Evolutionary conservation across 1,140 invertebrate genomes (phyloP), one percentile per base, ranked within the genome.

Genomic region (Polypedilum pembai): DNA sequence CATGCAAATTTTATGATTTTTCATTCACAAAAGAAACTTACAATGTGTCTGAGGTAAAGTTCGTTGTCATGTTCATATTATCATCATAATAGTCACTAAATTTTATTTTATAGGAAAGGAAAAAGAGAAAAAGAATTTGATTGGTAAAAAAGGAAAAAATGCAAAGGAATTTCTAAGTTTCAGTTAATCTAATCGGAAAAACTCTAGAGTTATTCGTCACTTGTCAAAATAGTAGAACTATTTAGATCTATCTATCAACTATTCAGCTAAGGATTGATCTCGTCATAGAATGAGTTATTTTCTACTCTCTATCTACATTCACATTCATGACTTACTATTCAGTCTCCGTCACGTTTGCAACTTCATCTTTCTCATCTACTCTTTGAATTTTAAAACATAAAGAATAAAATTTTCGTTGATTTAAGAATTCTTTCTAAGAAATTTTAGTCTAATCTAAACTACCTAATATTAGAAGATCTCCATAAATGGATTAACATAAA

Each of bases 31-130:
- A 33, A 3, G 8, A n/a, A 56, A 56, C 45, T 56, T 56, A 56
- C 45, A 56, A 56, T 4, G 12, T 56, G n/a, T n/a, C n/a, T 56
- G 45, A 15, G 45, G 8, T 45, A 45, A 45, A 3, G 15, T 45
- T 45, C 41, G 45, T 56, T 56, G 45, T 56, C n/a, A n/a, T 56
- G n/a, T n/a, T 56, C 12, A n/a, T 56, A n/a, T n/a, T n/a, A 12
- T 56, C 45, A 15, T 56, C 45, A 56, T 56, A 56, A 56, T 56
- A 56, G n/a, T 56, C 45, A 56, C 45, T 56, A n/a, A n/a, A 56
- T 8, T 45, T 45, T 3, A 12, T 56, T 12, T 4, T 56, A 15
- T 56, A n/a, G 45, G 45, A 56, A n/a, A n/a, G 45, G 8, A 45
- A 56, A 56, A 15, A 56, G 12, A 3, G 8, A n/a, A 56, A 56